Evolutionary conservation across 2,797 vertebrate genomes (phyloP).

Genomic region (Melanotaenia nigrans): DNA sequence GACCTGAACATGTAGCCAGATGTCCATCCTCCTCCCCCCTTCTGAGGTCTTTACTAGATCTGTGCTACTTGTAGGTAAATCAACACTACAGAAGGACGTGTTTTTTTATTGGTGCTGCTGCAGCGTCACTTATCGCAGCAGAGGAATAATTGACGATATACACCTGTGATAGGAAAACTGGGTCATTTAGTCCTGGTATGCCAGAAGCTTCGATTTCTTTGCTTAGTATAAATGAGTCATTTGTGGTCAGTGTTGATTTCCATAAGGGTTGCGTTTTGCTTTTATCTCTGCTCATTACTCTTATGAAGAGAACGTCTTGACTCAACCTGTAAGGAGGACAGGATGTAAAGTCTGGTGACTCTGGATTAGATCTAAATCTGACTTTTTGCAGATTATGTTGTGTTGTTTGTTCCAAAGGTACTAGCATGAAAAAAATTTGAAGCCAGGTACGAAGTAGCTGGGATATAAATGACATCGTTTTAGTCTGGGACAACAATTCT

Average conservation of each 20-base stretch:
- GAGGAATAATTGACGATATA: background rate
- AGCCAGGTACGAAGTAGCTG: background rate
- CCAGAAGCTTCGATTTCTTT: too few relatives aligned
- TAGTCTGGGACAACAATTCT: background rate
- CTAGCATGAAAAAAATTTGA: background rate
- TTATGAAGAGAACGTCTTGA: background rate
- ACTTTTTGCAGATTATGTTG: background rate
- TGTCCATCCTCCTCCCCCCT: too few relatives aligned
- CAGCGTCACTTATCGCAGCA: background rate
- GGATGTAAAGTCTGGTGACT: background rate
- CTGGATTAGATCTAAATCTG: background rate
- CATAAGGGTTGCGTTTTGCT: too few relatives aligned
- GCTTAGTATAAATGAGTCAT: too few relatives aligned
- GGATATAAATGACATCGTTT: background rate
- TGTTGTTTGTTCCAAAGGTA: background rate
- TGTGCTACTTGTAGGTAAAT: too few relatives aligned
- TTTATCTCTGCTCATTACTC: too few relatives aligned
- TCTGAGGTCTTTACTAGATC: too few relatives aligned
- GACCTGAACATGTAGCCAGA: too few relatives aligned
- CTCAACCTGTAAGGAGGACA: background rate
- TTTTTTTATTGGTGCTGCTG: background rate
- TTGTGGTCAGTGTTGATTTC: too few relatives aligned
- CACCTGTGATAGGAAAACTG: too few relatives aligned
- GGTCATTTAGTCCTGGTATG: too few relatives aligned
- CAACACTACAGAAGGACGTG: background rate